phyloP scores from a whole-genome alignment of 2,888 invertebrate genomes.

The Netelia fuscicornis region DNA sequence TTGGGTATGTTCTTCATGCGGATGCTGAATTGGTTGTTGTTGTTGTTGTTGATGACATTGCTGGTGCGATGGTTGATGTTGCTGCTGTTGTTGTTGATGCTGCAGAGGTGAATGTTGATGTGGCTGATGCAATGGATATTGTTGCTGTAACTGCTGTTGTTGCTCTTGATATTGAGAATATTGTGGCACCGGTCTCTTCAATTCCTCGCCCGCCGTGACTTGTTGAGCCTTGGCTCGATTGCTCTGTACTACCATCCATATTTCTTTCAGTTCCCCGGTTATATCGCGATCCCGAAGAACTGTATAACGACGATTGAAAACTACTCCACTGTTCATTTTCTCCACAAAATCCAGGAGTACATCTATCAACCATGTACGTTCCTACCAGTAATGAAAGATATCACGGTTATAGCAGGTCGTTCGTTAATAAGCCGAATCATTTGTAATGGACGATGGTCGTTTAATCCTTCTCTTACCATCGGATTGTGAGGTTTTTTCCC shows the following conservation, averaged over 20 bases:
- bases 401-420: not conserved
- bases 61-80: constrained; percentile 18
- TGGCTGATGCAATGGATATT: constrained; percentile 72
- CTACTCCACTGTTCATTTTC: constrained; percentile 89
- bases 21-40: constrained; percentile 59
- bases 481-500: constrained; percentile 89
- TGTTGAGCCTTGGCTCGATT: constrained; percentile 86
- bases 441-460: not conserved
- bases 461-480: constrained; percentile 83
- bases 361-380: constrained; percentile 89
- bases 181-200: constrained; percentile 74
- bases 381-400: constrained; percentile 83
- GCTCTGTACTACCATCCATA: constrained; percentile 90
- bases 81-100: constrained; percentile 59
- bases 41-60: constrained; percentile 61
- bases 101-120: constrained; percentile 55
- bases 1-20: constrained; percentile 45
- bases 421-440: not conserved
- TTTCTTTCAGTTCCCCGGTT: constrained; percentile 90
- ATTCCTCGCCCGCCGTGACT: constrained; percentile 82
- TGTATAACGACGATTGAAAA: constrained; percentile 86
- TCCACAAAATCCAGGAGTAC: constrained; percentile 90
- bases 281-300: constrained; percentile 90
- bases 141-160: constrained; percentile 60
- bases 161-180: constrained; percentile 73